These are phyloP conservation scores for Picathartes gymnocephalus DNA, from an alignment of 2,113 vertebrate genomes.

Conservation along the genomic window DNA sequence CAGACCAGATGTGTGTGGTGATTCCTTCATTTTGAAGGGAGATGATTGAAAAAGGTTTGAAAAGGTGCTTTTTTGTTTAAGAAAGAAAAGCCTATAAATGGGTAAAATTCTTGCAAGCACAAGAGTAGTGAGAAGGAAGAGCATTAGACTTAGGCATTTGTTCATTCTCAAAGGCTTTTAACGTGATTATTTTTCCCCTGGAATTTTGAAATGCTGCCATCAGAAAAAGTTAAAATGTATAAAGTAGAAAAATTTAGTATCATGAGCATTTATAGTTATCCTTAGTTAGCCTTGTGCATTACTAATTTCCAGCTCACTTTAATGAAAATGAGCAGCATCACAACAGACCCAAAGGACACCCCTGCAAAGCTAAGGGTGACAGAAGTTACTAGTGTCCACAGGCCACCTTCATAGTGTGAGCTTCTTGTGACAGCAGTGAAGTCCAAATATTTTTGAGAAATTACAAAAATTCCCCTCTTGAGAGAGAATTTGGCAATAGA, in stretches of 20 bases:
- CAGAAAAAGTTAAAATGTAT: neutral
- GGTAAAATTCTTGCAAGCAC: neutral
- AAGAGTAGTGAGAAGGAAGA: neutral
- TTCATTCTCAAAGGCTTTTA: neutral
- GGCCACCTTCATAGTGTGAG: neutral
- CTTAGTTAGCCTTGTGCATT: neutral
- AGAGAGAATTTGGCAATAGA: neutral
- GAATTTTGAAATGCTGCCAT: neutral
- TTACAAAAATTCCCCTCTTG: neutral
- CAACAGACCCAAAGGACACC: neutral
- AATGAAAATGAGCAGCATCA: neutral
- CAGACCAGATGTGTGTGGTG: neutral
- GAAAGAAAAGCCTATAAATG: neutral
- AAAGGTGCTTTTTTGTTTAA: neutral
- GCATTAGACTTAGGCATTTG: neutral
- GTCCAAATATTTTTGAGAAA: neutral
- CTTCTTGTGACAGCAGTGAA: neutral
- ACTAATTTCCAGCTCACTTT: neutral
- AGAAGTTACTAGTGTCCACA: neutral
- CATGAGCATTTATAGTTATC: neutral
- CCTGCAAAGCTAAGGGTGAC: neutral
- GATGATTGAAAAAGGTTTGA: neutral
- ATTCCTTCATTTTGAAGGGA: neutral
- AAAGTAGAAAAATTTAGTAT: neutral
- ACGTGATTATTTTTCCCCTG: neutral